Evolutionary conservation across 2,888 invertebrate genomes (phyloP).

Genomic region (Entomobrya multifasciata): DNA sequence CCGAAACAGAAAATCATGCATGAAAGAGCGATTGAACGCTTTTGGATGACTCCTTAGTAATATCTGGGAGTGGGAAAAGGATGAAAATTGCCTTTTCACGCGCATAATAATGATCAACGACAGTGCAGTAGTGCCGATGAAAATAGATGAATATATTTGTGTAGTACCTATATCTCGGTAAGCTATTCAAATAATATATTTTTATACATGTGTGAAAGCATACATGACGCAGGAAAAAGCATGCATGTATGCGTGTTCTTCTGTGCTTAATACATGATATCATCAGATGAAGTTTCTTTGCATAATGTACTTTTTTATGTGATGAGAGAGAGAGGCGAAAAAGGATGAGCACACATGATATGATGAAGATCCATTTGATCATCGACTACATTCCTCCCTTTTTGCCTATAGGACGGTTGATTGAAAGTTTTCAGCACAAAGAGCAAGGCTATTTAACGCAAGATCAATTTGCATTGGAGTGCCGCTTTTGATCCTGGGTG

Average conservation of each 20-base stretch:
- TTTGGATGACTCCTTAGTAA: slow-evolving; percentile 16
- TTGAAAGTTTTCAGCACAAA: slow-evolving; percentile 74
- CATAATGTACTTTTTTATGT: not conserved
- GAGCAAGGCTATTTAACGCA: slow-evolving; percentile 77
- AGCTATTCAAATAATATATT: not conserved
- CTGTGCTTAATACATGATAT: slow-evolving; percentile 56
- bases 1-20: slow-evolving; percentile 51
- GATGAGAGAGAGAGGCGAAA: slow-evolving; percentile 39
- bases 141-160: not conserved
- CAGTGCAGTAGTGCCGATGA: too few relatives aligned
- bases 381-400: slow-evolving; percentile 53
- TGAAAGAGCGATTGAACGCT: slow-evolving; percentile 60
- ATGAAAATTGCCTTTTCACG: slow-evolving; percentile 62
- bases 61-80: slow-evolving; percentile 27
- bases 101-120: slow-evolving; percentile 50
- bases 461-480: slow-evolving; percentile 78
- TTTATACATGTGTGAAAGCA: slow-evolving; percentile 6
- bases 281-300: slow-evolving; percentile 45
- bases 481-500: slow-evolving; percentile 78
- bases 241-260: slow-evolving; percentile 11
- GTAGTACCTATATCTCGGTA: not conserved
- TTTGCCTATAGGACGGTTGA: slow-evolving; percentile 62
- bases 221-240: too few relatives aligned
- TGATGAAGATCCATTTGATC: slow-evolving; percentile 68
- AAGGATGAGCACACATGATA: slow-evolving; percentile 59